Percentiles rank a stretch among this genome's conserved stretches.
Evolutionary conservation across 2,113 vertebrate genomes (phyloP).

Genomic region (Polypterus senegalus): DNA sequence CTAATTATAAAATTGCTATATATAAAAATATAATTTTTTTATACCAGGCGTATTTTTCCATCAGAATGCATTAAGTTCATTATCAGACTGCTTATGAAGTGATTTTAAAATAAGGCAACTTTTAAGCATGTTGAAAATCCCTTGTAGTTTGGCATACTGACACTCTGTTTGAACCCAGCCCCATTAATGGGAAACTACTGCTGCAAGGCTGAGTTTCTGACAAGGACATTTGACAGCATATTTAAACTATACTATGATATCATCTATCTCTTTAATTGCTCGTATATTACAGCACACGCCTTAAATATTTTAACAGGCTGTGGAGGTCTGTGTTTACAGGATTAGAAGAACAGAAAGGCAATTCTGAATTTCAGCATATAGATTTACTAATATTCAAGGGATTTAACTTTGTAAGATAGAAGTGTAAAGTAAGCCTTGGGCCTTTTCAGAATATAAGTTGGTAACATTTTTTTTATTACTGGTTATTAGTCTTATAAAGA

Average conservation of each 20-base stretch:
- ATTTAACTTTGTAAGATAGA: too few species aligned
- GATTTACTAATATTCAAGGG: too few species aligned
- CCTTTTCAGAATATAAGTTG: too few species aligned
- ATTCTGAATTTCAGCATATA: too few species aligned
- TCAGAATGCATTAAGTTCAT: conserved; percentile 68
- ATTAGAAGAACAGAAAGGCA: too few species aligned
- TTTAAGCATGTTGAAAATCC: conserved; percentile 73
- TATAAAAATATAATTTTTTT: conserved; percentile 29
- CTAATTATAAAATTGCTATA: conserved; percentile 73
- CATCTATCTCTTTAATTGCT: conserved; percentile 69
- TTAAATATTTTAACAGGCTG: conserved; percentile 24
- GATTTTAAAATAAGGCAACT: conserved; percentile 71
- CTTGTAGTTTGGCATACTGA: conserved; percentile 75
- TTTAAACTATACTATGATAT: conserved; percentile 54
- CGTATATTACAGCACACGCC: conserved; percentile 38
- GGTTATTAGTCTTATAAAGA: too few species aligned
- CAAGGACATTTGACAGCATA: conserved; percentile 59
- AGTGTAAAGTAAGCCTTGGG: too few species aligned
- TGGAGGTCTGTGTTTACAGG: conserved; percentile 25
- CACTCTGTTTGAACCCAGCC: conserved; percentile 78
- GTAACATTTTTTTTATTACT: too few species aligned
- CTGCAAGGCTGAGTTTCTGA: conserved; percentile 49
- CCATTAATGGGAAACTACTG: conserved; percentile 73
- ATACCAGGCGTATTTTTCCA: conserved; percentile 33
- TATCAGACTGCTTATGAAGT: conserved; percentile 71